Percentiles rank a stretch among this genome's conserved stretches.
Evolutionary conservation across 2,113 vertebrate genomes (phyloP).

Genomic region (Otis tarda): DNA sequence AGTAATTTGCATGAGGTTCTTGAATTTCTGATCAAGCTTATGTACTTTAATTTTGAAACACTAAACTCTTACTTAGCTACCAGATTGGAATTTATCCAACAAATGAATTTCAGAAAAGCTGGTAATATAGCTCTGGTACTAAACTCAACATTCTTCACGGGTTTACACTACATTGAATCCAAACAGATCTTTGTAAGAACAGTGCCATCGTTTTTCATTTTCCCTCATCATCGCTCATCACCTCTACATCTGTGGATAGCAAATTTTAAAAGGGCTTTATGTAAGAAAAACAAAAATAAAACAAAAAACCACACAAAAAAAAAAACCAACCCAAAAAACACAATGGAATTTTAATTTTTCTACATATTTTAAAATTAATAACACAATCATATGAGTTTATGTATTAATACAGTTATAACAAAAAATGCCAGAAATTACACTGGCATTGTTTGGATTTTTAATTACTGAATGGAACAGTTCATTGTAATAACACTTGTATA

Average conservation of each 20-base stretch:
- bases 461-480: constrained; percentile 70
- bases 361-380: constrained; percentile 75
- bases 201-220: constrained; percentile 61
- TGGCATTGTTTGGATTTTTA: constrained; percentile 75
- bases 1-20: constrained; percentile 50
- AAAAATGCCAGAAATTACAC: constrained; percentile 61
- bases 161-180: constrained; percentile 63
- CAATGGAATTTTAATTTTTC: constrained; percentile 76
- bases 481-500: constrained; percentile 83
- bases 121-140: constrained; percentile 60
- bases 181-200: constrained; percentile 33
- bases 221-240: constrained; percentile 30
- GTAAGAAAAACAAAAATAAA: constrained; percentile 62
- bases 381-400: constrained; percentile 70
- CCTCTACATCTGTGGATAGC: constrained; percentile 53
- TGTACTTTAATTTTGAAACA: constrained; percentile 55
- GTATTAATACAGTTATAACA: constrained; percentile 71
- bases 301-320: background rate
- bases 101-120: constrained; percentile 42
- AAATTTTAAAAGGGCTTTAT: constrained; percentile 85
- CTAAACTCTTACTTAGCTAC: constrained; percentile 49
- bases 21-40: constrained; percentile 56
- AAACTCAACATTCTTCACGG: constrained; percentile 32
- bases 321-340: background rate
- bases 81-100: constrained; percentile 54